phyloP scores from a whole-genome alignment of 2,797 vertebrate genomes.

The Acanthurus tractus region DNA sequence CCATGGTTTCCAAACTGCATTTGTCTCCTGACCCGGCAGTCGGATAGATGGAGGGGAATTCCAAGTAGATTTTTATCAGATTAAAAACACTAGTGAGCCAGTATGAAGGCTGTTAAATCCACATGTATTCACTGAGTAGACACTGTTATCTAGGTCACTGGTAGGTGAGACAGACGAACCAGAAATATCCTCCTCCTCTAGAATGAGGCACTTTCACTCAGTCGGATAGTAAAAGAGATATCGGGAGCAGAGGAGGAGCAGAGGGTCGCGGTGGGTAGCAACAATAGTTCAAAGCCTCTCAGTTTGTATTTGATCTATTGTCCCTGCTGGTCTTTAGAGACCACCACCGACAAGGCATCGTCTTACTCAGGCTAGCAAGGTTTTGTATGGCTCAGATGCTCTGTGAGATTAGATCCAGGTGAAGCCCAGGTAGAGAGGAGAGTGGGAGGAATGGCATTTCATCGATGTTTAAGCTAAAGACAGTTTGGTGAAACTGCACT shows the following conservation, averaged over 20 bases:
- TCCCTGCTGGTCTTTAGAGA: conserved; percentile 79
- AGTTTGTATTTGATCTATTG: conserved; percentile 86
- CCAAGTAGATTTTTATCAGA: conserved; percentile 63
- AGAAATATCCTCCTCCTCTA: conserved; percentile 42
- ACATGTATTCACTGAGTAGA: conserved; percentile 42
- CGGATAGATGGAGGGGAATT: conserved; percentile 69
- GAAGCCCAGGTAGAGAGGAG: conserved; percentile 57
- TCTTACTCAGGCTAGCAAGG: conserved; percentile 81
- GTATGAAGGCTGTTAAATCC: conserved; percentile 37
- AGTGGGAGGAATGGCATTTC: conserved; percentile 47
- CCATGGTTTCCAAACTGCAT: conserved; percentile 45
- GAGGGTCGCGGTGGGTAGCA: conserved; percentile 55
- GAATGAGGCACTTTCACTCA: conserved; percentile 71
- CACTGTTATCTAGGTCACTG: conserved; percentile 57
- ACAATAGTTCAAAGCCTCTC: conserved; percentile 85
- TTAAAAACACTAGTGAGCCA: conserved; percentile 51
- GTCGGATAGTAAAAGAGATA: conserved; percentile 39
- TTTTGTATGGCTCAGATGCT: conserved; percentile 73
- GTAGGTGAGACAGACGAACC: conserved; percentile 56
- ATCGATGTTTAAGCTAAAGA: conserved; percentile 44
- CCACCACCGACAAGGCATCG: conserved; percentile 83
- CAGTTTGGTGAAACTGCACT: conserved; percentile 21
- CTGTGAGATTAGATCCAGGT: conserved; percentile 80
- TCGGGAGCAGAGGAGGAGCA: conserved; percentile 57
- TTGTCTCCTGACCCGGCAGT: conserved; percentile 55